Evolutionary conservation across 2,797 vertebrate genomes (phyloP).

Genomic region (Acrocephalus scirpaceus): DNA sequence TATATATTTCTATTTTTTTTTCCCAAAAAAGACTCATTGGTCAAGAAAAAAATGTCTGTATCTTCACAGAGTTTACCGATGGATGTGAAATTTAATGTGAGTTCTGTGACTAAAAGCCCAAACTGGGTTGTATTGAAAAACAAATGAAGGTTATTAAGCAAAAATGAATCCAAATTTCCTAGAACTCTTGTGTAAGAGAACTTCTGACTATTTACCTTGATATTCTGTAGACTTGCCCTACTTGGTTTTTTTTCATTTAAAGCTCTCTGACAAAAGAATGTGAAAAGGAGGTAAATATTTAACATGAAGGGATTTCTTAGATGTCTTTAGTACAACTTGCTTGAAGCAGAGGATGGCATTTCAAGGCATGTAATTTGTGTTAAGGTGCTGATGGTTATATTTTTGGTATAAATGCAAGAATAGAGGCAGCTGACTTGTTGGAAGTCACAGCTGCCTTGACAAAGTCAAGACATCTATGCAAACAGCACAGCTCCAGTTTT

Average conservation of each 20-base stretch:
- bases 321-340: constrained; percentile 7
- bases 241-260: not conserved
- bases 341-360: constrained; percentile 15
- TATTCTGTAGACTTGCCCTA: not conserved
- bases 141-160: not conserved
- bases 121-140: not conserved
- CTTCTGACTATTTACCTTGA: not conserved
- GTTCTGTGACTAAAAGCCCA: not conserved
- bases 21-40: accelerated
- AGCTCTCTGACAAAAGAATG: not conserved
- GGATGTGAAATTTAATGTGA: not conserved
- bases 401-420: not conserved
- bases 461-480: not conserved
- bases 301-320: constrained; percentile 17
- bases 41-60: not conserved
- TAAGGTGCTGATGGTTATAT: not conserved
- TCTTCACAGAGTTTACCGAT: not conserved
- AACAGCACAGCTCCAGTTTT: not conserved
- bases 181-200: not conserved
- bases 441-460: not conserved
- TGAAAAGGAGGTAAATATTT: constrained; percentile 54
- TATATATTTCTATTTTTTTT: not conserved
- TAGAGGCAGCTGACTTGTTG: not conserved
- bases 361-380: not conserved
- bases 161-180: not conserved